Evolutionary conservation across 2,113 vertebrate species (phyloP).

Genomic region (Addax nasomaculatus): DNA sequence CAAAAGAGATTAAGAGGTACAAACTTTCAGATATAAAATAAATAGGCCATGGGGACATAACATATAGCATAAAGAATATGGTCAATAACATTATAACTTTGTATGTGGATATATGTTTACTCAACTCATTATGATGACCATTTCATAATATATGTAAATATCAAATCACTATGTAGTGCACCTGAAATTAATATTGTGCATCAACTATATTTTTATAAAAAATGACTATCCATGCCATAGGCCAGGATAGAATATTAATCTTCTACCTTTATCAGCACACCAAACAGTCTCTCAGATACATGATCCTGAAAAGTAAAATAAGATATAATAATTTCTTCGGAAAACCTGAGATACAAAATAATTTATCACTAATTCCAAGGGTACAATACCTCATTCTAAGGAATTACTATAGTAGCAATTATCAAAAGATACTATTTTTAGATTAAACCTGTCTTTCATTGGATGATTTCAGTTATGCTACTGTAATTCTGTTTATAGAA

Average conservation of each 20-base stretch:
- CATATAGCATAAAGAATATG: background rate
- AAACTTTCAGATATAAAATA: background rate
- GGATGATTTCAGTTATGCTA: background rate
- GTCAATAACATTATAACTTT: background rate
- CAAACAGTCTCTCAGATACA: background rate
- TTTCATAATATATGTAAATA: background rate
- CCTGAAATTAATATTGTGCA: background rate
- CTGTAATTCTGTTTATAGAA: constrained; percentile 10
- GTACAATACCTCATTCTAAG: background rate
- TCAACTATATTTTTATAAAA: background rate
- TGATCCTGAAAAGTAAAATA: background rate
- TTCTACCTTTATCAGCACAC: background rate
- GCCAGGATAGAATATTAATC: background rate
- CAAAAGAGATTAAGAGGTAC: background rate
- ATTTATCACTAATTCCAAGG: background rate
- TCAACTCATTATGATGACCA: background rate
- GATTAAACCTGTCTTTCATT: background rate
- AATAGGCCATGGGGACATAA: background rate
- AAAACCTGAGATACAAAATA: background rate
- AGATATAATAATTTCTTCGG: background rate
- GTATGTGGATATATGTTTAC: background rate
- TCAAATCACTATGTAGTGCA: background rate
- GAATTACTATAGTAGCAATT: background rate
- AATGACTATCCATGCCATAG: background rate
- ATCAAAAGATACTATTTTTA: constrained; percentile 33